Percentiles rank a stretch among this genome's conserved stretches.
Evolutionary conservation across 2,113 vertebrate species (phyloP).

Genomic region (Thamnaconus septentrionalis): DNA sequence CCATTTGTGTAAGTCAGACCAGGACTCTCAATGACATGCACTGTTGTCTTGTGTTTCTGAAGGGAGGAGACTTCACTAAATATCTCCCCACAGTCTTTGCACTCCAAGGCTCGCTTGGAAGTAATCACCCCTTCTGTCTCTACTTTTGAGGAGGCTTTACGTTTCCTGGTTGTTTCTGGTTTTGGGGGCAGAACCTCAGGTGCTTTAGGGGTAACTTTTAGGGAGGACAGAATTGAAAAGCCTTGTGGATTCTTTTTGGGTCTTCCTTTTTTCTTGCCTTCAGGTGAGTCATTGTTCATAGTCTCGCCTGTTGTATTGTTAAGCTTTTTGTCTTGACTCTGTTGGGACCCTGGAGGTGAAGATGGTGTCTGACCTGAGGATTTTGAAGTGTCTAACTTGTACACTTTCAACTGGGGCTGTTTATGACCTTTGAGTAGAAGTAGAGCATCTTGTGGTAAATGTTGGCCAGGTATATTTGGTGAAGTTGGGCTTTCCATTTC

Average conservation of each 20-base stretch:
- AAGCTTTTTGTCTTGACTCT: conserved; percentile 9
- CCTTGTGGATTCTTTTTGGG: conserved; percentile 58
- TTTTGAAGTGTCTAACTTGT: conserved; percentile 73
- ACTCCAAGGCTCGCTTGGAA: conserved; percentile 69
- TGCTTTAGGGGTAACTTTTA: conserved; percentile 27
- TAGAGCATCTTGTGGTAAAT: conserved; percentile 66
- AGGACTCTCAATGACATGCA: conserved; percentile 67
- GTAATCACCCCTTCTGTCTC: conserved; percentile 71
- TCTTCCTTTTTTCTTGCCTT: conserved; percentile 54
- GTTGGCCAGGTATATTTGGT: conserved; percentile 19
- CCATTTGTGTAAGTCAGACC: conserved; percentile 64
- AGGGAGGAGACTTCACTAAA: conserved; percentile 73
- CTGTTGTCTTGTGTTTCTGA: conserved; percentile 71
- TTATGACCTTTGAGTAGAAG: conserved; percentile 80
- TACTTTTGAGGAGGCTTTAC: conserved; percentile 65
- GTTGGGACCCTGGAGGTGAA: conserved; percentile 24
- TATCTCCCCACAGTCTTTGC: conserved; percentile 73
- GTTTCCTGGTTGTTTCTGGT: conserved; percentile 71
- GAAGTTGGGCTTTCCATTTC: conserved; percentile 21
- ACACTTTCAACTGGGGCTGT: conserved; percentile 79
- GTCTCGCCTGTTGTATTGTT: conserved; percentile 12
- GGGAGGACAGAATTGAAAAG: conserved; percentile 49
- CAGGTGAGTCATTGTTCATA: conserved; percentile 12
- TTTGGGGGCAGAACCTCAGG: conserved; percentile 41
- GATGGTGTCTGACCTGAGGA: conserved; percentile 40